phyloP scores from a whole-genome alignment of 2,797 vertebrate genomes.

The Helostoma temminkii region DNA sequence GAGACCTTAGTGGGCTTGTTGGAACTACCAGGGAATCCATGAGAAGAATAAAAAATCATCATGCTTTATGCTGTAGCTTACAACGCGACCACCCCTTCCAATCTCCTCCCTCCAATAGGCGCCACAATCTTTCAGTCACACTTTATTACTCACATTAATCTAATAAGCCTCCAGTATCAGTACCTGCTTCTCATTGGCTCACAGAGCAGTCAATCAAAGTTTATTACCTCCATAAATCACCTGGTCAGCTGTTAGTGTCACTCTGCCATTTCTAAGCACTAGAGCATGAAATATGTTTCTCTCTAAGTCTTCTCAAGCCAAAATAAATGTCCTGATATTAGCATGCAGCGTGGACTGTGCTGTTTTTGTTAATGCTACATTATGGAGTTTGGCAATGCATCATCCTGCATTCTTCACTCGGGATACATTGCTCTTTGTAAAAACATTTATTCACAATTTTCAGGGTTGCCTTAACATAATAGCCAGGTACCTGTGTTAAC shows the following conservation, averaged over 20 bases:
- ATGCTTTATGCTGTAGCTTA: constrained; percentile 35
- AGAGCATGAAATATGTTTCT: not conserved
- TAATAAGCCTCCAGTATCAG: constrained; percentile 23
- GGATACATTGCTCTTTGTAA: too few species aligned
- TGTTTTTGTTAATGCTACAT: too few species aligned
- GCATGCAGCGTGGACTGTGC: not conserved
- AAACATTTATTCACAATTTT: too few species aligned
- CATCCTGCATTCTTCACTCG: not conserved
- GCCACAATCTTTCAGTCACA: constrained; percentile 38
- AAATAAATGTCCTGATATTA: not conserved
- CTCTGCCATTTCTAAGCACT: not conserved
- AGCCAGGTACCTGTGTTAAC: too few species aligned
- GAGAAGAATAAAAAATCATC: constrained; percentile 15
- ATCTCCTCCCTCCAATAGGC: constrained; percentile 33
- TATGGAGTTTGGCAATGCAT: not conserved
- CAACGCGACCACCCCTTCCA: constrained; percentile 18
- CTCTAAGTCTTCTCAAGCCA: not conserved
- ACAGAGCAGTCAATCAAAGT: constrained; percentile 21
- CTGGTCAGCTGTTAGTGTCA: constrained; percentile 11
- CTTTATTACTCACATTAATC: constrained; percentile 48
- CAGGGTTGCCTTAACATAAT: too few species aligned
- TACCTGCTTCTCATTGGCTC: constrained; percentile 19
- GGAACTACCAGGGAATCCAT: constrained; percentile 24
- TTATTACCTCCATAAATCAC: constrained; percentile 33
- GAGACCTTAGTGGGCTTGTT: constrained; percentile 20